Percentiles rank a stretch among this genome's conserved stretches.
phyloP scores from a whole-genome alignment of 2,113 vertebrate species.

The Silurus glanis region DNA sequence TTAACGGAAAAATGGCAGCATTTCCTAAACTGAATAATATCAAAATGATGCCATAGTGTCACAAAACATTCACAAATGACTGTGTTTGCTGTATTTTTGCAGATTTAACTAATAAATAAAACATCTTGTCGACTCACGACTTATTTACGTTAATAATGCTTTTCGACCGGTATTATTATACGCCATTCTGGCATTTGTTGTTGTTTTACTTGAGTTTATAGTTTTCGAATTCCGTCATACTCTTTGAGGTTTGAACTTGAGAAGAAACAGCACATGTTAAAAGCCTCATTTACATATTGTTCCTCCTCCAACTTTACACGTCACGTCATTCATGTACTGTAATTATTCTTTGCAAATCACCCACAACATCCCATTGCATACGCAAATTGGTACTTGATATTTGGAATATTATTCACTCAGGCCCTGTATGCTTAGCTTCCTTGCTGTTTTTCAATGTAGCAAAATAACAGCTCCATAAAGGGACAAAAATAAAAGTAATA shows the following conservation, averaged over 20 bases:
- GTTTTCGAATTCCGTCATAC: not conserved
- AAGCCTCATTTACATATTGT: not conserved
- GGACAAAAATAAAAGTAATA: not conserved
- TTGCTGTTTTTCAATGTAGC: not conserved
- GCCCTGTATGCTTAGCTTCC: too few relatives aligned
- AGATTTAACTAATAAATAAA: not conserved
- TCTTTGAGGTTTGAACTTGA: not conserved
- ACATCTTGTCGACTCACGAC: not conserved
- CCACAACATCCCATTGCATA: not conserved
- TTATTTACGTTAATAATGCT: not conserved
- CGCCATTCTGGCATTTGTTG: not conserved
- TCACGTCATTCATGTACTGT: not conserved
- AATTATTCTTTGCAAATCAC: conserved; percentile 13
- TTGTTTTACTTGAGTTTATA: not conserved
- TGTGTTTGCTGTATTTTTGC: not conserved
- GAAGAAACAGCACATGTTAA: not conserved
- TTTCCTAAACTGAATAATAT: not conserved
- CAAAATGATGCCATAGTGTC: not conserved
- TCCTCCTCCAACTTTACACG: not conserved
- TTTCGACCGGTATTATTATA: not conserved
- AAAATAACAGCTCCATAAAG: not conserved
- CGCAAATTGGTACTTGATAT: not conserved
- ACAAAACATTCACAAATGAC: not conserved
- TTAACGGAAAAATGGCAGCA: not conserved
- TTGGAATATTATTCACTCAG: conserved; percentile 1